Conservation (phyloP, 2,888 invertebrate genomes). For the Pandemis corylana region DNA sequence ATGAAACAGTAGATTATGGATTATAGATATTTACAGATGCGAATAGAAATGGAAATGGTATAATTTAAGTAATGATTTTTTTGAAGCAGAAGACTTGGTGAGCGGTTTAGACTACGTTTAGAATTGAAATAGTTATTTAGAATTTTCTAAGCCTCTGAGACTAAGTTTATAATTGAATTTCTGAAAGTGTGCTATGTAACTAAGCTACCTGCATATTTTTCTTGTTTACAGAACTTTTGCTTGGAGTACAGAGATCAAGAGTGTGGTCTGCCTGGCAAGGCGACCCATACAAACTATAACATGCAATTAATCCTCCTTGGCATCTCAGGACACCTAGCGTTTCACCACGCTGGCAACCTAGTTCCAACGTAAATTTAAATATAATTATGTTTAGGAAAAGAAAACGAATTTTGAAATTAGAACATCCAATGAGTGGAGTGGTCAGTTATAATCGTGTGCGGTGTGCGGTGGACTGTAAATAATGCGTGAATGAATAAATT, state of each 20-base stretch:
- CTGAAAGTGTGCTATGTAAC: too few relatives aligned
- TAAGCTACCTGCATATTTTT: not conserved
- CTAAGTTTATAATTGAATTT: too few relatives aligned
- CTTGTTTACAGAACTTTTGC: conserved; percentile 75
- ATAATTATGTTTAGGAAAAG: conserved; percentile 27
- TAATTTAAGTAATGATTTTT: too few relatives aligned
- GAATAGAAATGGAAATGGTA: too few relatives aligned
- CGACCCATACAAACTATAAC: conserved; percentile 51
- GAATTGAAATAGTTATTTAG: conserved; percentile 13
- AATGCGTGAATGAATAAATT: conserved; percentile 52
- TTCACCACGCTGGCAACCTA: conserved; percentile 50
- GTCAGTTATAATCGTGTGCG: conserved; percentile 41
- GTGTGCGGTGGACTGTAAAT: conserved; percentile 57
- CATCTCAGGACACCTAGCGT: conserved; percentile 55
- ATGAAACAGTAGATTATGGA: too few relatives aligned
- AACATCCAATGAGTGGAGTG: conserved; percentile 43
- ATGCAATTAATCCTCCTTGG: conserved; percentile 57
- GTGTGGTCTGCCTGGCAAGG: conserved; percentile 62
- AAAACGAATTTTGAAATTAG: conserved; percentile 53
- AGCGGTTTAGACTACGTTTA: not conserved
- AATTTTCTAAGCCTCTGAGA: too few relatives aligned
- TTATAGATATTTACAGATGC: too few relatives aligned
- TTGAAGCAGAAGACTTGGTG: too few relatives aligned
- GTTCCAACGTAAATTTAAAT: conserved; percentile 56
- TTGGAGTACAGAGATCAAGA: conserved; percentile 75